Conservation (phyloP, 2,888 invertebrate genomes). For the Pristionchus entomophagus region DNA sequence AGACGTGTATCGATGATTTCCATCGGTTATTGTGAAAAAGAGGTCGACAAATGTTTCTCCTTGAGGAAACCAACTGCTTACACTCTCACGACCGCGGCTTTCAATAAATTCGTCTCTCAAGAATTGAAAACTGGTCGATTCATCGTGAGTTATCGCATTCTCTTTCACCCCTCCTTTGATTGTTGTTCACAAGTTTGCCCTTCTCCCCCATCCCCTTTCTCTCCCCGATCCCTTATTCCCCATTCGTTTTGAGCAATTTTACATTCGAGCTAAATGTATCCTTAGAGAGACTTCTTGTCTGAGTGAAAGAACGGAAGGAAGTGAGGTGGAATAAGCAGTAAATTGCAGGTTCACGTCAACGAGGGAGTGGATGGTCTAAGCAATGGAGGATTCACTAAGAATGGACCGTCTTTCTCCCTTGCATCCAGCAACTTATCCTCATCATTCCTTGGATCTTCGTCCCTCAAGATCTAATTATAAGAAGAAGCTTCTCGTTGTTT, state of each 20-base stretch:
- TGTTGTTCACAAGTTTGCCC: neutral
- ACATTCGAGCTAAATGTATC: neutral
- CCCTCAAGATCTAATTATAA: slow-evolving; percentile 12
- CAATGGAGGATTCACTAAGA: too few relatives aligned
- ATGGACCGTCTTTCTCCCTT: neutral
- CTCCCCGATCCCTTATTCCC: neutral
- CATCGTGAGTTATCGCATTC: slow-evolving; percentile 14
- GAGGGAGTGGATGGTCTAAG: slow-evolving; percentile 1
- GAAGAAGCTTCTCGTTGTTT: slow-evolving; percentile 36
- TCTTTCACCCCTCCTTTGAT: neutral
- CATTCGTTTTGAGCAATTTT: neutral
- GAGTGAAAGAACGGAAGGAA: neutral
- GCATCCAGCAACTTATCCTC: neutral
- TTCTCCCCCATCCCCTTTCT: too few relatives aligned
- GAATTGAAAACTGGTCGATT: slow-evolving; percentile 16
- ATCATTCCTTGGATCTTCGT: slow-evolving; percentile 30
- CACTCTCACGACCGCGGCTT: neutral
- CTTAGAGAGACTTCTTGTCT: neutral
- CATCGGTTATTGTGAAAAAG: too few relatives aligned
- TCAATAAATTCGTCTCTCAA: slow-evolving; percentile 24
- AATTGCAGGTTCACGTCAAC: slow-evolving; percentile 14
- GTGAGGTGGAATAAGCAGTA: neutral
- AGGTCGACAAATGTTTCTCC: too few relatives aligned
- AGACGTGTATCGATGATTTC: too few relatives aligned
- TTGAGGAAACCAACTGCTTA: slow-evolving; percentile 30